phyloP scores from a whole-genome alignment of 2,113 vertebrate genomes.

The Melanerpes formicivorus region DNA sequence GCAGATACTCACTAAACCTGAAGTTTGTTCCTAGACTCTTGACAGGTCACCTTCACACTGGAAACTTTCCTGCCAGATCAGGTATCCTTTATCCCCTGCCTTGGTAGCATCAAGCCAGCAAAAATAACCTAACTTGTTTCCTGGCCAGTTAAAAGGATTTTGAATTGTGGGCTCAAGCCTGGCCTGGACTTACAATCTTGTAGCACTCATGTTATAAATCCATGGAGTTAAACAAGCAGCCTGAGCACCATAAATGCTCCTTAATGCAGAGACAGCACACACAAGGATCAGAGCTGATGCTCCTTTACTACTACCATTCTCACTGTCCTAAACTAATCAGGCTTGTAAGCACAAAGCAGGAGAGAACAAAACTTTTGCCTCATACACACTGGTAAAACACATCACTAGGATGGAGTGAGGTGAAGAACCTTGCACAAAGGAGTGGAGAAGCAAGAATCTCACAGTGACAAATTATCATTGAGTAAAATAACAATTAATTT shows the following conservation, averaged over 20 bases:
- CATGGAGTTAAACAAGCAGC: background rate
- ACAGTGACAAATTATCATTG: background rate
- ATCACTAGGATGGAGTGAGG: background rate
- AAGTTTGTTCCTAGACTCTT: background rate
- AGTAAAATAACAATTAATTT: background rate
- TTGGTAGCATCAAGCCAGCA: background rate
- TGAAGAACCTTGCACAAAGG: background rate
- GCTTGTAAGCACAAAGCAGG: background rate
- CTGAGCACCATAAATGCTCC: background rate
- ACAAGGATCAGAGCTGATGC: background rate
- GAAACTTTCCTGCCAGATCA: background rate
- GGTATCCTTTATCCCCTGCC: background rate
- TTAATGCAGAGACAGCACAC: fast-evolving
- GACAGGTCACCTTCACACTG: background rate
- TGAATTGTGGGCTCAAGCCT: background rate
- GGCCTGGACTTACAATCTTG: background rate
- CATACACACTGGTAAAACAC: background rate
- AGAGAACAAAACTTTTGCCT: background rate
- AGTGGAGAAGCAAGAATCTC: background rate
- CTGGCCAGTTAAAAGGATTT: background rate
- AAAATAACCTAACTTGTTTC: background rate
- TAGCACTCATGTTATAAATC: background rate
- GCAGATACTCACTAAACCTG: background rate
- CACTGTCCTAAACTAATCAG: background rate
- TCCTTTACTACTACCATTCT: background rate